Percentiles rank a stretch among this genome's conserved stretches.
Conservation (phyloP, 2,888 invertebrate genomes). For the Meiosimyza decipiens region DNA sequence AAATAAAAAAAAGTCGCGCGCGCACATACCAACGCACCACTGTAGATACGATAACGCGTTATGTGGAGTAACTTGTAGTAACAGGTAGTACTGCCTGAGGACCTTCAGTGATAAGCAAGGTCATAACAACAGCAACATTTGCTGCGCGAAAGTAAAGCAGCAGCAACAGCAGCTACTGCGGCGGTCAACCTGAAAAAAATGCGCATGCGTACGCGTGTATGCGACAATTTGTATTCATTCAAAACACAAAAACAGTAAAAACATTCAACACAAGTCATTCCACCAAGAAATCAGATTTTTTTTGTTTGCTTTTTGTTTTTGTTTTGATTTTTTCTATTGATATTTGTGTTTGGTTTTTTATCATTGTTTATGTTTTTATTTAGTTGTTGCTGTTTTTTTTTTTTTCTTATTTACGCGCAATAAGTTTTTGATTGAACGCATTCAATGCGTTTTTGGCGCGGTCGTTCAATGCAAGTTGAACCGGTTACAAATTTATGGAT, state of each 20-base stretch:
- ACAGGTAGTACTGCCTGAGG: conserved; percentile 30
- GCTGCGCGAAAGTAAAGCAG: too few species aligned
- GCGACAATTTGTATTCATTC: background rate
- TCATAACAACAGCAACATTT: conserved; percentile 38
- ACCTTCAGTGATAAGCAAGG: conserved; percentile 47
- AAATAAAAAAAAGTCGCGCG: too few species aligned
- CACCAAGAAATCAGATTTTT: conserved; percentile 7
- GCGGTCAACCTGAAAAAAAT: conserved; percentile 12
- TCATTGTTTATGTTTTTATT: background rate
- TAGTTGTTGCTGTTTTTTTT: background rate
- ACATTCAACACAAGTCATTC: conserved; percentile 5
- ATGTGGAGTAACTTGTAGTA: background rate
- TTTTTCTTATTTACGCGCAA: conserved; percentile 2
- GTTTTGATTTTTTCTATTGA: background rate
- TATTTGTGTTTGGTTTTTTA: background rate
- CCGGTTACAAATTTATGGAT: background rate
- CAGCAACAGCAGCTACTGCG: too few species aligned
- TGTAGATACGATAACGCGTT: too few species aligned
- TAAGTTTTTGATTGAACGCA: conserved; percentile 21
- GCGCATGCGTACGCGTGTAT: conserved; percentile 6
- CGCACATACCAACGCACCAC: too few species aligned
- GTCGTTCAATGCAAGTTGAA: background rate
- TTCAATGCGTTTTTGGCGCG: conserved; percentile 11
- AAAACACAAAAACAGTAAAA: background rate
- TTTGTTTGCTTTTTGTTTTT: background rate